Evolutionary conservation across 2,888 invertebrate genomes (phyloP).

Genomic region (Neoaliturus tenellus): DNA sequence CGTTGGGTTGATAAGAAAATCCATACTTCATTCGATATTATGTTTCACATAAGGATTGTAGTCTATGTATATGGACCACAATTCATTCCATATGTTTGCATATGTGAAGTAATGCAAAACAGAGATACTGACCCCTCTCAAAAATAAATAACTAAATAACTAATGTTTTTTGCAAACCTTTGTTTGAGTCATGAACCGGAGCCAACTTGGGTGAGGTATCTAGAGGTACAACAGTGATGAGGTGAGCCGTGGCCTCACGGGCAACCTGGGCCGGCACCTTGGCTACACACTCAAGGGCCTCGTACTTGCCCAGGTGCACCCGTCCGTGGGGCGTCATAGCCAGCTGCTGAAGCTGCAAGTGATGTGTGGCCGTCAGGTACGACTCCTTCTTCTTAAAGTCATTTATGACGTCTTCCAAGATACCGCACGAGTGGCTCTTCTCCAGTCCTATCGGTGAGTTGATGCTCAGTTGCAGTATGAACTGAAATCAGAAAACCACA

Average conservation of each 20-base stretch:
- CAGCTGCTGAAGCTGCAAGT: conserved; percentile 1
- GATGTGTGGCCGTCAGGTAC: conserved; percentile 12
- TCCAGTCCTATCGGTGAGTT: conserved; percentile 26
- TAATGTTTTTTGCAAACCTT: too few species aligned
- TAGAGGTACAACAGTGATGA: conserved; percentile 16
- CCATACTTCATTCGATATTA: too few species aligned
- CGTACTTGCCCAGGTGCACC: conserved; percentile 25
- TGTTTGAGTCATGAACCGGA: not conserved
- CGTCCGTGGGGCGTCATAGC: conserved; percentile 11
- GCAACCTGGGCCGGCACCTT: not conserved
- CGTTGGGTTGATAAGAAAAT: too few species aligned
- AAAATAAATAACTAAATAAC: too few species aligned
- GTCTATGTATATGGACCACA: too few species aligned
- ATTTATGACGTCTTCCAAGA: conserved; percentile 34
- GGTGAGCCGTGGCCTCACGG: not conserved
- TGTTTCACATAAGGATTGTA: too few species aligned
- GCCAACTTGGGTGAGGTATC: not conserved
- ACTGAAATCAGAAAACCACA: not conserved
- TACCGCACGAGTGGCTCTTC: conserved; percentile 40
- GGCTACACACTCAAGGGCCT: conserved; percentile 27
- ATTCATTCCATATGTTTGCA: too few species aligned
- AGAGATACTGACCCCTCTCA: not conserved
- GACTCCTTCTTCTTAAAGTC: conserved; percentile 42
- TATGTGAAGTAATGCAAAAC: too few species aligned
- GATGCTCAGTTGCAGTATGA: conserved; percentile 36